Percentiles rank a stretch among this genome's conserved stretches.
phyloP scores from a whole-genome alignment of 2,888 invertebrate species.

The Schrankia costaestrigalis region DNA sequence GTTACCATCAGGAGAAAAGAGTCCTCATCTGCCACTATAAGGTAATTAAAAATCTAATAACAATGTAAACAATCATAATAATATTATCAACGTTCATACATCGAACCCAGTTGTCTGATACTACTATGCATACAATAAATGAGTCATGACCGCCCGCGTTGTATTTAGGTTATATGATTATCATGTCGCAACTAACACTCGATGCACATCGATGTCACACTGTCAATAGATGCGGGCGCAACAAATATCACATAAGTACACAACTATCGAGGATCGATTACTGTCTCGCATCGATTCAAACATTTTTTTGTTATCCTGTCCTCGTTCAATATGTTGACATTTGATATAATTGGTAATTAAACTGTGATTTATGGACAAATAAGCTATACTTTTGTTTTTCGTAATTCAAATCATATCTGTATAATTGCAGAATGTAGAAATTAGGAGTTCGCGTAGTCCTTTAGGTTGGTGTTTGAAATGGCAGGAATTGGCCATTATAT shows the following conservation, averaged over 20 bases:
- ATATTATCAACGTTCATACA: slow-evolving; percentile 1
- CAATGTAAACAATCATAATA: too few relatives aligned
- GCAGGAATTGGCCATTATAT: too few relatives aligned
- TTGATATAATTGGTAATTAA: slow-evolving; percentile 3
- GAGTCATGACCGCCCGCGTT: slow-evolving; percentile 51
- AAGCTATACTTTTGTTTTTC: background rate
- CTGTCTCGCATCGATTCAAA: slow-evolving; percentile 34
- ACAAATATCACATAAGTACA: slow-evolving; percentile 38
- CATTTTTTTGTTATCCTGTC: slow-evolving; percentile 24
- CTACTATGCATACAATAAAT: slow-evolving; percentile 6
- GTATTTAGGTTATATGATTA: slow-evolving; percentile 55
- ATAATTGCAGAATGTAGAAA: too few relatives aligned
- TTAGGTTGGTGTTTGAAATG: too few relatives aligned
- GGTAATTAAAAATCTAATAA: too few relatives aligned
- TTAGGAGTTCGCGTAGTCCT: too few relatives aligned
- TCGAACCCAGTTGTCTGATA: background rate
- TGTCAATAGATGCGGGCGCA: slow-evolving; percentile 50
- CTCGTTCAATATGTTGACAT: slow-evolving; percentile 20
- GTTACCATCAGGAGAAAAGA: too few relatives aligned
- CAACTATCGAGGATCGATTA: slow-evolving; percentile 40
- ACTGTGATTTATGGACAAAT: background rate
- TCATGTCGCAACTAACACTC: slow-evolving; percentile 50
- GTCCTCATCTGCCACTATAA: too few relatives aligned
- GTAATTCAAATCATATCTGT: background rate
- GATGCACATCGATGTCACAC: slow-evolving; percentile 43